A percentile compares a stretch with the other conserved stretches of the same genome.
These are phyloP conservation scores for Leucoraja ocellata DNA, from an alignment of 2,797 vertebrate genomes.

Conservation along the genomic window DNA sequence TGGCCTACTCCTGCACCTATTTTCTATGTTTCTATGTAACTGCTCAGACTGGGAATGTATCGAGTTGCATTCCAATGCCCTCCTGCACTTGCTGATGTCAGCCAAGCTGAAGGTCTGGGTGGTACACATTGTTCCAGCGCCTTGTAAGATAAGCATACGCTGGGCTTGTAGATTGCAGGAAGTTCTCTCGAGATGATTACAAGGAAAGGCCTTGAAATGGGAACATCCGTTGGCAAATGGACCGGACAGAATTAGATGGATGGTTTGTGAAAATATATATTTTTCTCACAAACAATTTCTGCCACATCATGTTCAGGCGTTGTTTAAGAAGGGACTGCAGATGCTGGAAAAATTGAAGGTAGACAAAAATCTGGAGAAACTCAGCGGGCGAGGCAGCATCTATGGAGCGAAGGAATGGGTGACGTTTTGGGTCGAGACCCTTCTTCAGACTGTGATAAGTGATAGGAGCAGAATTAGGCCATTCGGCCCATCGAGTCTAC, in stretches of 20 bases:
- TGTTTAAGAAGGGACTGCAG: too few relatives aligned
- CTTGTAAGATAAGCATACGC: background rate
- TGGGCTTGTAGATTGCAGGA: too few relatives aligned
- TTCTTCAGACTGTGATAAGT: too few relatives aligned
- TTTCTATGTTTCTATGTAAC: background rate
- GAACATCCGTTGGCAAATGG: background rate
- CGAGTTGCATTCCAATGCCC: background rate
- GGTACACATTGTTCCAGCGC: background rate
- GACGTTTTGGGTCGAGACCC: too few relatives aligned
- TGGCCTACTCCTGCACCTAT: too few relatives aligned
- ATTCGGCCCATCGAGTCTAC: too few relatives aligned
- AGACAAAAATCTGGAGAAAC: too few relatives aligned
- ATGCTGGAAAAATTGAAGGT: too few relatives aligned
- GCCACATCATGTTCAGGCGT: background rate
- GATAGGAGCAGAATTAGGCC: too few relatives aligned
- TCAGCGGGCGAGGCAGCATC: too few relatives aligned
- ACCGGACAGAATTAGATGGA: background rate
- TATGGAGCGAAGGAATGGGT: too few relatives aligned
- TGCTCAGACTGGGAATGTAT: background rate
- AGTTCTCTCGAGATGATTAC: background rate
- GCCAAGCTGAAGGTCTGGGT: background rate
- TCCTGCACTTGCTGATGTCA: background rate
- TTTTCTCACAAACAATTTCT: background rate
- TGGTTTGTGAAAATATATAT: background rate
- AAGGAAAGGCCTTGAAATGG: background rate